Conservation (phyloP, 2,113 vertebrate genomes). For the Sinosuthora webbiana region DNA sequence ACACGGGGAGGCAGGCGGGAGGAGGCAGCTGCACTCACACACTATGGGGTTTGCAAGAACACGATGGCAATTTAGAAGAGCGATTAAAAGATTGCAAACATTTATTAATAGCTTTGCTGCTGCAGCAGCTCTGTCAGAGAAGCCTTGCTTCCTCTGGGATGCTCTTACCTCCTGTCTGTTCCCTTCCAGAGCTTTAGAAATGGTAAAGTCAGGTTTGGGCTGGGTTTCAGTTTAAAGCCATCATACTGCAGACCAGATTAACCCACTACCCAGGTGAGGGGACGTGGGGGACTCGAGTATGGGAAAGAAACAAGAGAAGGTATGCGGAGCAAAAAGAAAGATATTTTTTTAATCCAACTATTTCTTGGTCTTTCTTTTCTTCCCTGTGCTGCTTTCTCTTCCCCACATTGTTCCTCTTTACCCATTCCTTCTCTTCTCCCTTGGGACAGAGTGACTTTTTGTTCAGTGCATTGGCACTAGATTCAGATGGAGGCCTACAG, state of each 20-base stretch:
- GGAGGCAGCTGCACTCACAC: constrained; percentile 56
- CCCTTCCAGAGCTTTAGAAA: background rate
- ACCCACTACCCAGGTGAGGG: background rate
- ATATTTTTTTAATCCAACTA: background rate
- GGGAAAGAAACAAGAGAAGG: background rate
- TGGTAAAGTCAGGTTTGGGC: background rate
- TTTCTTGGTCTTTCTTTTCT: background rate
- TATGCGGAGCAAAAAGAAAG: background rate
- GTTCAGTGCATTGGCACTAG: background rate
- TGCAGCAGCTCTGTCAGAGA: constrained; percentile 37
- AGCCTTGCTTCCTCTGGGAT: constrained; percentile 41
- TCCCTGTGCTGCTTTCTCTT: background rate
- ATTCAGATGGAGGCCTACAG: background rate
- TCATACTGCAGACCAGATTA: background rate
- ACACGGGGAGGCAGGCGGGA: constrained; percentile 41
- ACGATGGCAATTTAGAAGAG: constrained; percentile 58
- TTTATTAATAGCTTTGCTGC: constrained; percentile 65
- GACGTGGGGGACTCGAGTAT: background rate
- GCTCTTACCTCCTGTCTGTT: background rate
- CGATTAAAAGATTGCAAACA: constrained; percentile 67
- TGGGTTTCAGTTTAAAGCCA: background rate
- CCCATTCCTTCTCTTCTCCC: background rate
- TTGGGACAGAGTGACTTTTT: background rate
- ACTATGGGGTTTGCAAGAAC: constrained; percentile 53
- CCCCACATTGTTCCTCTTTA: background rate